These are phyloP conservation scores for Neopipo cinnamomea DNA, from an alignment of 2,113 vertebrate species.

Conservation along the genomic window DNA sequence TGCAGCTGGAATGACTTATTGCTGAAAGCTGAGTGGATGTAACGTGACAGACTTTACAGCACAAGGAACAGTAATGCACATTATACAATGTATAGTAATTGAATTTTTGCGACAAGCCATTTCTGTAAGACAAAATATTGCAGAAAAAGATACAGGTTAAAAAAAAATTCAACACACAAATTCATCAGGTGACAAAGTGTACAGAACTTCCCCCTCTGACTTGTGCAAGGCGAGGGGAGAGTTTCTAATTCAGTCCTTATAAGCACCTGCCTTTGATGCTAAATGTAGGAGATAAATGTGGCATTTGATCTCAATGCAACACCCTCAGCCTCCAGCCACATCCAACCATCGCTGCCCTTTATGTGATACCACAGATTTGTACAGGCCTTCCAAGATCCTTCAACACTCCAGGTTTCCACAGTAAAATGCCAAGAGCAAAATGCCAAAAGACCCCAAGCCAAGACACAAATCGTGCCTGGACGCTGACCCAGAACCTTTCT, in stretches of 20 bases:
- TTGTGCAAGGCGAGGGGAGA: too few relatives aligned
- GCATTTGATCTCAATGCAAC: background rate
- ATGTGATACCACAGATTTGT: background rate
- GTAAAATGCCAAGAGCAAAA: background rate
- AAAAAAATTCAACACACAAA: background rate
- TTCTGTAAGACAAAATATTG: background rate
- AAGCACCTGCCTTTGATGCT: background rate
- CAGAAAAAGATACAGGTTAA: background rate
- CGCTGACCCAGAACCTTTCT: background rate
- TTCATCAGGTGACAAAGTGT: background rate
- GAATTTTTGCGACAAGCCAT: background rate
- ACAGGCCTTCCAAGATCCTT: background rate
- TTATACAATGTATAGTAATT: accelerated
- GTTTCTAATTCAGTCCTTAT: background rate
- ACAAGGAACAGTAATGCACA: background rate
- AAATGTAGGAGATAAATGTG: background rate
- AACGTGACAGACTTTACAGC: background rate
- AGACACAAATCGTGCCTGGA: background rate
- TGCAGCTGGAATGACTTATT: background rate
- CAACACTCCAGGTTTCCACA: background rate
- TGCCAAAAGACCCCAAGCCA: background rate
- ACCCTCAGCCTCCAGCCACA: background rate
- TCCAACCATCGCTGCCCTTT: background rate
- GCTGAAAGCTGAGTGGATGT: background rate
- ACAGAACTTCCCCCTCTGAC: background rate